Evolutionary conservation across 2,113 vertebrate species (phyloP).

Genomic region (Hemiprocne comata): DNA sequence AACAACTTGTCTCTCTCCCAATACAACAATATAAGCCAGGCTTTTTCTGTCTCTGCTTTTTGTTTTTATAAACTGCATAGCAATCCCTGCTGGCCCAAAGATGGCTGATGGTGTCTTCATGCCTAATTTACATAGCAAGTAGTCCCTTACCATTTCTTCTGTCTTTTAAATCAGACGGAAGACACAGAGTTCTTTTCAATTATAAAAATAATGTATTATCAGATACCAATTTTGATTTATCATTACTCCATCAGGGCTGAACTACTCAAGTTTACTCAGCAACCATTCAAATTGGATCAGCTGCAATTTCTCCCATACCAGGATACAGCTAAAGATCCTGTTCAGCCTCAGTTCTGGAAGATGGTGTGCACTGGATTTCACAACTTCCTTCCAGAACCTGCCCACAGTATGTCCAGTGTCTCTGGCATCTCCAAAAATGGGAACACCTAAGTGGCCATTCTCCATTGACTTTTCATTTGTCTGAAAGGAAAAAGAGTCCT

Average conservation of each 20-base stretch:
- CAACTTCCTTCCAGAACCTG: not conserved
- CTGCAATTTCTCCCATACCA: not conserved
- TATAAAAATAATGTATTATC: not conserved
- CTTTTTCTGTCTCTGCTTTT: not conserved
- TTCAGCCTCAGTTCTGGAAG: not conserved
- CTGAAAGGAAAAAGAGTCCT: not conserved
- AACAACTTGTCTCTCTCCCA: not conserved
- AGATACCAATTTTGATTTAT: not conserved
- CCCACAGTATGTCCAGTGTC: not conserved
- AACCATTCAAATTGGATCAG: not conserved
- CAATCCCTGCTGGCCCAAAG: not conserved
- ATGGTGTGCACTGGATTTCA: not conserved
- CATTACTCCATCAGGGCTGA: not conserved
- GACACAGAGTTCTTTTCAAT: not conserved
- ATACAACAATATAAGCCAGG: not conserved
- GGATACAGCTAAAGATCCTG: not conserved
- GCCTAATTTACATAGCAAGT: not conserved
- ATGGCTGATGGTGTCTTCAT: not conserved
- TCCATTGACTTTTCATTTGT: not conserved
- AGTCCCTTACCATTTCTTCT: not conserved
- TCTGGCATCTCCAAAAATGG: not conserved
- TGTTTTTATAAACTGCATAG: not conserved
- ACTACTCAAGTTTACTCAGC: not conserved
- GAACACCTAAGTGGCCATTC: not conserved
- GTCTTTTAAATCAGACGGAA: not conserved